Conservation (phyloP, 2,113 vertebrate species). For the Thymallus thymallus region DNA sequence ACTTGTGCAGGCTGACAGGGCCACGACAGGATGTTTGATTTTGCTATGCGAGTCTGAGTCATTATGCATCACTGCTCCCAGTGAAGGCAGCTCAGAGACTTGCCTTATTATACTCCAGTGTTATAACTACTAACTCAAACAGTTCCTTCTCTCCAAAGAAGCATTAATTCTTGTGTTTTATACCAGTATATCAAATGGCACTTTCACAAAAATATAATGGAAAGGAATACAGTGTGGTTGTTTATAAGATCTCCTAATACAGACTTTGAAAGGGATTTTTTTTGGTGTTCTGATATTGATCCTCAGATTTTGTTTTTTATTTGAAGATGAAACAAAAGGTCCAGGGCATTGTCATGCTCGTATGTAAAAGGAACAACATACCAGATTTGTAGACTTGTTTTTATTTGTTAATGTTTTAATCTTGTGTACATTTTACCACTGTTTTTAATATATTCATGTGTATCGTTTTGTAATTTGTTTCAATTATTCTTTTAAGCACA, state of each 20-base stretch:
- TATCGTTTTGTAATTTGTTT: conserved; percentile 57
- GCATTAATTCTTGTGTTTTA: conserved; percentile 26
- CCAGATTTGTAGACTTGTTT: conserved; percentile 23
- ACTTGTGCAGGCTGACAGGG: conserved; percentile 15
- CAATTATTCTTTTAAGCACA: conserved; percentile 38
- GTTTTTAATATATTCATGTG: conserved; percentile 42
- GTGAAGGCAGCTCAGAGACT: conserved; percentile 19
- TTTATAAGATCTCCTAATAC: conserved; percentile 24
- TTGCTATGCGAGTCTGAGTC: conserved; percentile 26
- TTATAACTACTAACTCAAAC: conserved; percentile 22
- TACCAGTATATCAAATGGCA: conserved; percentile 22
- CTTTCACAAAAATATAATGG: conserved; percentile 33
- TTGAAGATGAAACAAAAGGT: conserved; percentile 17
- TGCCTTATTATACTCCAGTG: conserved; percentile 15
- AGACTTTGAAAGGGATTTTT: conserved; percentile 41
- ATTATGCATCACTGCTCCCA: conserved; percentile 49
- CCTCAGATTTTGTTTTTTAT: conserved; percentile 18
- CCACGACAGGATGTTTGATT: conserved; percentile 2
- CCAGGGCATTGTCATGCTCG: conserved; percentile 2
- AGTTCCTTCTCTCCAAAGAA: conserved; percentile 41
- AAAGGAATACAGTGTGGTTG: conserved; percentile 10
- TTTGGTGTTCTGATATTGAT: neutral
- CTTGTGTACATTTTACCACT: conserved; percentile 26
- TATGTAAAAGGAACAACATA: conserved; percentile 12
- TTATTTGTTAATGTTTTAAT: conserved; percentile 28